These are phyloP conservation scores for Atta colombica DNA, from an alignment of 1,140 invertebrate species.

Conservation along the genomic window DNA sequence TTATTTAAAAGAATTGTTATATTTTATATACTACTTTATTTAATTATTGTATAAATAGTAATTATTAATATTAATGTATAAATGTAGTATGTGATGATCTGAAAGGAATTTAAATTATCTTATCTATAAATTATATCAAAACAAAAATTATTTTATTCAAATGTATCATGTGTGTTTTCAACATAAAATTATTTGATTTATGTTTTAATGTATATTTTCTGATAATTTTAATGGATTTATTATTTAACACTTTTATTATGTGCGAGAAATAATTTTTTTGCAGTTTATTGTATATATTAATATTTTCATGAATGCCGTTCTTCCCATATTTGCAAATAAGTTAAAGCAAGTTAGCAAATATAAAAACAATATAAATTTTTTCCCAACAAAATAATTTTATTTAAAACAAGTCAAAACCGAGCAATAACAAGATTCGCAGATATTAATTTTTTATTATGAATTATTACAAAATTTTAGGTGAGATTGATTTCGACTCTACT, in stretches of 20 bases:
- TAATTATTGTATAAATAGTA: background rate
- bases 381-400: constrained; percentile 1
- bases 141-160: constrained; percentile 8
- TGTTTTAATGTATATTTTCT: background rate
- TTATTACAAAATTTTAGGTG: too few species aligned
- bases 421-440: too few species aligned
- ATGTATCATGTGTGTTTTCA: background rate
- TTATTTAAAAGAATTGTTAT: constrained; percentile 22
- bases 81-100: background rate
- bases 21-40: constrained; percentile 4
- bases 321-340: background rate
- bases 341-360: background rate
- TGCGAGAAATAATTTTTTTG: background rate
- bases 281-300: background rate
- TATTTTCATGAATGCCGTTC: background rate
- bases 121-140: constrained; percentile 5
- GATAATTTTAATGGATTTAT: constrained; percentile 14
- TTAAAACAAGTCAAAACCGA: too few species aligned
- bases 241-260: constrained; percentile 14
- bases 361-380: constrained; percentile 22
- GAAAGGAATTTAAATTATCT: background rate
- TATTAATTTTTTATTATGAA: too few species aligned
- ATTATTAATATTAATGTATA: too few species aligned
- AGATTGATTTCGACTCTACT: too few species aligned
- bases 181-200: constrained; percentile 10